Conservation (phyloP, 2,113 vertebrate species). For the Todiramphus saurophagus region DNA sequence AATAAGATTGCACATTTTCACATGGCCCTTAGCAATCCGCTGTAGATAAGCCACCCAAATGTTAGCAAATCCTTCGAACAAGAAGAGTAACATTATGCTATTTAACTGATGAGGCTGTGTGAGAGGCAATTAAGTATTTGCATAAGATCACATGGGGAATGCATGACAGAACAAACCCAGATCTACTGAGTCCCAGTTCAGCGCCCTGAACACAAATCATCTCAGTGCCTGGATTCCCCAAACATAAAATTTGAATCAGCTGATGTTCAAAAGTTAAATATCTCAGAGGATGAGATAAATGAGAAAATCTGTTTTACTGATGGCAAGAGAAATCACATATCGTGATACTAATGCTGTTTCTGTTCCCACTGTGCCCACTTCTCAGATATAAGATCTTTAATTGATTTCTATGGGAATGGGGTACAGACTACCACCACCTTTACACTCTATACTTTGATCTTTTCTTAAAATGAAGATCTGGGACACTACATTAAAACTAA, state of each 20-base stretch:
- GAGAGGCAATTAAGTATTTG: conserved; percentile 15
- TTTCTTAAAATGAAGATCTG: neutral
- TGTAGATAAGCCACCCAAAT: conserved; percentile 18
- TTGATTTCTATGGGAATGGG: conserved; percentile 49
- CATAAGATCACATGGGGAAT: conserved; percentile 45
- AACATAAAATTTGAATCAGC: conserved; percentile 63
- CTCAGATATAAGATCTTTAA: conserved; percentile 22
- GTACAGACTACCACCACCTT: neutral
- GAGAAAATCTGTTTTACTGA: conserved; percentile 50
- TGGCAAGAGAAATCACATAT: neutral
- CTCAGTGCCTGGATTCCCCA: conserved; percentile 18
- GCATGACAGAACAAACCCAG: conserved; percentile 12
- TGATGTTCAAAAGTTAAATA: conserved; percentile 26
- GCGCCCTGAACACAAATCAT: conserved; percentile 35
- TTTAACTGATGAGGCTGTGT: neutral
- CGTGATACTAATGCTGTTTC: neutral
- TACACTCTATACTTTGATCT: conserved; percentile 21
- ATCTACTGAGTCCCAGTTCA: neutral
- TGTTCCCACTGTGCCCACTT: conserved; percentile 19
- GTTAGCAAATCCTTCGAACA: neutral
- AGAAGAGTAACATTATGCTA: neutral
- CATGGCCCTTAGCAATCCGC: neutral
- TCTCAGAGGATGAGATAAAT: conserved; percentile 53
- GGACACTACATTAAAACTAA: neutral
- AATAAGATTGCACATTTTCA: conserved; percentile 7